Conservation (phyloP, 2,797 vertebrate genomes). For the Bucorvus abyssinicus region DNA sequence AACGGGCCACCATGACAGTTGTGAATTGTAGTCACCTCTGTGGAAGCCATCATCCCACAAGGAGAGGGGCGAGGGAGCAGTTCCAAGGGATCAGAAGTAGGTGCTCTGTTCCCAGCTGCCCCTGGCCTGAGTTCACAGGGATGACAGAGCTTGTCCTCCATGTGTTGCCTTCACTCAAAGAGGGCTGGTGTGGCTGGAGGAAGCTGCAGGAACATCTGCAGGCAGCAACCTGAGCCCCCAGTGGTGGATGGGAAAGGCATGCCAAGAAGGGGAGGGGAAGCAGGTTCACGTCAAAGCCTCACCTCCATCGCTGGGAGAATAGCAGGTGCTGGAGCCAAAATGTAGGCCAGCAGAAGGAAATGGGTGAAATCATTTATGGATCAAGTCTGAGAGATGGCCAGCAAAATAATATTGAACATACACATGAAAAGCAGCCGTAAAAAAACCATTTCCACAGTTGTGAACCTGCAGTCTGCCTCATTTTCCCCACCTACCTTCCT, state of each 20-base stretch:
- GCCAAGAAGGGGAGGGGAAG: not conserved
- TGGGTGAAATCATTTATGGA: not conserved
- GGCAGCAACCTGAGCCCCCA: not conserved
- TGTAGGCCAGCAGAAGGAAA: not conserved
- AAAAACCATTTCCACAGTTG: not conserved
- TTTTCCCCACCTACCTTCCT: not conserved
- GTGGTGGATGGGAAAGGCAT: not conserved
- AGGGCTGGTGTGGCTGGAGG: not conserved
- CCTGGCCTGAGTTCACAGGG: not conserved
- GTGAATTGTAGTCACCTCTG: slow-evolving; percentile 34
- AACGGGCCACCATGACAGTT: not conserved
- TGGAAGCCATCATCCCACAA: not conserved
- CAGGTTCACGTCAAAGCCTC: slow-evolving; percentile 47
- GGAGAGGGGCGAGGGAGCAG: not conserved
- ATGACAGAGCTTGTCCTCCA: not conserved
- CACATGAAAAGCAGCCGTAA: not conserved
- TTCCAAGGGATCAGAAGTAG: not conserved
- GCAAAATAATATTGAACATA: not conserved
- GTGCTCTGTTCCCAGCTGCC: not conserved
- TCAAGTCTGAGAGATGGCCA: not conserved
- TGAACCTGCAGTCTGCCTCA: not conserved
- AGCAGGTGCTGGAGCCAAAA: not conserved
- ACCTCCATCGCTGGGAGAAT: not conserved
- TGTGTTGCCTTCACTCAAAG: slow-evolving; percentile 47
- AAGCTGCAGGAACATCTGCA: not conserved